Percentiles rank a stretch among this genome's conserved stretches.
Evolutionary conservation across 2,888 invertebrate species (phyloP).

Genomic region (Brachylomia viminalis): DNA sequence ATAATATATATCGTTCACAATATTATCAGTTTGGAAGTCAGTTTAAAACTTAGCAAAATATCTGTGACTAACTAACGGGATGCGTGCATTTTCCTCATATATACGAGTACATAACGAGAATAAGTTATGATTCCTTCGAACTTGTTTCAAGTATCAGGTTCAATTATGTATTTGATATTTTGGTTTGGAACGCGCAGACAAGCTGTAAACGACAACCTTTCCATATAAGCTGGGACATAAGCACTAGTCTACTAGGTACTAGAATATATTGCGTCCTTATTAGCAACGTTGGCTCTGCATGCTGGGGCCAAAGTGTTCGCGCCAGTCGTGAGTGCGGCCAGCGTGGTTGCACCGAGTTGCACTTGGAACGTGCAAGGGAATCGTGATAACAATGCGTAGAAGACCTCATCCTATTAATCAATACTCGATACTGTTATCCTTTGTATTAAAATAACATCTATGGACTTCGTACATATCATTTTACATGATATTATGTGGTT

Average conservation of each 20-base stretch:
- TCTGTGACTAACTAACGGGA: constrained; percentile 38
- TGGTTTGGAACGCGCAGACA: neutral
- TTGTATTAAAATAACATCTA: neutral
- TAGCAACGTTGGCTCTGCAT: neutral
- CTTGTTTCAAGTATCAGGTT: constrained; percentile 17
- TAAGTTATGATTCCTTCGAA: constrained; percentile 23
- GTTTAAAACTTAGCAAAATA: constrained; percentile 19
- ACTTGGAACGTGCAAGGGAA: neutral
- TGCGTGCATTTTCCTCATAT: constrained; percentile 46
- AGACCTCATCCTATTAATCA: constrained; percentile 1
- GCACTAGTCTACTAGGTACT: neutral
- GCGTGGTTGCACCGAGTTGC: constrained; percentile 4
- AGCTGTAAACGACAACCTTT: neutral
- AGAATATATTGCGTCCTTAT: neutral
- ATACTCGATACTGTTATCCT: constrained; percentile 1
- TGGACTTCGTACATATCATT: neutral
- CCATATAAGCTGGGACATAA: neutral
- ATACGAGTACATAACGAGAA: constrained; percentile 34
- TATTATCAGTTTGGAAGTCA: constrained; percentile 32
- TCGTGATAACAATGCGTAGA: constrained; percentile 20
- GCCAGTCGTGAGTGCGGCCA: neutral
- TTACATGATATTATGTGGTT: neutral
- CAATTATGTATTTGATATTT: constrained; percentile 13
- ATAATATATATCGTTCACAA: constrained; percentile 20
- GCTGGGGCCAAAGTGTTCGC: neutral